Percentiles rank a stretch among this genome's conserved stretches.
These are phyloP conservation scores for Diglossa brunneiventris DNA, from an alignment of 2,113 vertebrate species.

Conservation along the genomic window DNA sequence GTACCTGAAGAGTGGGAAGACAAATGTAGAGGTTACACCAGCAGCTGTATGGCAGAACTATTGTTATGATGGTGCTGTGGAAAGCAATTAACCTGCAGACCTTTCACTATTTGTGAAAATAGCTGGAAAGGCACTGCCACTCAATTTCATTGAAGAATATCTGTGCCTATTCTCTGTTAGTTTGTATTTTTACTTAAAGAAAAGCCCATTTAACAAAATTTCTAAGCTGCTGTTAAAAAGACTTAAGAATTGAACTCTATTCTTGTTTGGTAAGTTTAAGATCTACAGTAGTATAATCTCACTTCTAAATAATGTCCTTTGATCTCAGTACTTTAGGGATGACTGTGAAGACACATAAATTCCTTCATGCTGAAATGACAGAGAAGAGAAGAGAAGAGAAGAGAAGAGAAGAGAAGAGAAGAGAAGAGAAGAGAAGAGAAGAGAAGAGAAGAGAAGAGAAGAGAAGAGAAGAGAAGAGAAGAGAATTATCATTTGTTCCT, in stretches of 20 bases:
- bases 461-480: too few species aligned
- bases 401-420: too few species aligned
- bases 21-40: accelerated
- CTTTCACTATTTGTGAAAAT: neutral
- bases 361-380: neutral
- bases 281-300: neutral
- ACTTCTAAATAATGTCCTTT: neutral
- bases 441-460: too few species aligned
- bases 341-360: neutral
- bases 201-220: neutral
- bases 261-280: neutral
- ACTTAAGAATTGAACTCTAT: neutral
- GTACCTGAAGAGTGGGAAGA: neutral
- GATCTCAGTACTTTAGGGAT: neutral
- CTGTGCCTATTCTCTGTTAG: neutral
- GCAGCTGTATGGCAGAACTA: neutral
- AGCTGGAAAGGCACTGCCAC: neutral
- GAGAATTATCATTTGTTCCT: neutral
- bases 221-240: neutral
- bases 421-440: too few species aligned
- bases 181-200: neutral
- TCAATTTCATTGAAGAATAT: neutral
- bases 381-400: too few species aligned
- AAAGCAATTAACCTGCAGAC: neutral
- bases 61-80: neutral